phyloP scores from a whole-genome alignment of 2,113 vertebrate genomes.

The Melanostigma gelatinosum region DNA sequence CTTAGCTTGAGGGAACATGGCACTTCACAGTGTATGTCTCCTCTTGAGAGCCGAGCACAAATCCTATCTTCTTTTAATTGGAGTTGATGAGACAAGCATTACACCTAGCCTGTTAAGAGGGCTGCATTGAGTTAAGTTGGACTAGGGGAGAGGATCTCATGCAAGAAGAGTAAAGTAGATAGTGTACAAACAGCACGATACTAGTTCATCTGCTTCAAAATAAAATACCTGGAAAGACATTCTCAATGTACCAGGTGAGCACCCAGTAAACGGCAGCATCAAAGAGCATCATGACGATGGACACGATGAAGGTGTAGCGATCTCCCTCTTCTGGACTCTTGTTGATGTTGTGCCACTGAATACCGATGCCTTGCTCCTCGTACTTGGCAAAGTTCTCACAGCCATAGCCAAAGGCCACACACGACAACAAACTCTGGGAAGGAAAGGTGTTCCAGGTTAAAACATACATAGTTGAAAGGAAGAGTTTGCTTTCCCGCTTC shows the following conservation, averaged over 20 bases:
- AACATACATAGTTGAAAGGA: background rate
- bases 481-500: background rate
- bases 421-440: constrained; percentile 92
- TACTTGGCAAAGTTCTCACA: constrained; percentile 93
- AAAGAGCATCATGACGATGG: constrained; percentile 91
- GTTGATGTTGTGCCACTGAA: constrained; percentile 93
- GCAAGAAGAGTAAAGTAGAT: background rate
- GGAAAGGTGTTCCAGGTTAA: background rate
- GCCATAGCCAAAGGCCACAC: constrained; percentile 96
- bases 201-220: background rate
- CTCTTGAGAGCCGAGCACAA: constrained; percentile 39
- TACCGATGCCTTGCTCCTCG: constrained; percentile 94
- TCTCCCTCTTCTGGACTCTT: constrained; percentile 88
- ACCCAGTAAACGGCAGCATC: constrained; percentile 89
- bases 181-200: background rate
- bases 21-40: constrained; percentile 32
- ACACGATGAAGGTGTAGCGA: constrained; percentile 88
- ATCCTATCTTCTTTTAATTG: constrained; percentile 49
- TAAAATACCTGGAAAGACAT: constrained; percentile 92
- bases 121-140: background rate
- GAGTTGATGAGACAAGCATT: constrained; percentile 32
- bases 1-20: constrained; percentile 18
- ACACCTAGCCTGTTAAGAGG: background rate
- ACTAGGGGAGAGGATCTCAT: background rate
- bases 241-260: constrained; percentile 97